Percentiles rank a stretch among this genome's conserved stretches.
These are phyloP conservation scores for Minunthozetes semirufus DNA, from an alignment of 2,888 invertebrate genomes.

Conservation along the genomic window DNA sequence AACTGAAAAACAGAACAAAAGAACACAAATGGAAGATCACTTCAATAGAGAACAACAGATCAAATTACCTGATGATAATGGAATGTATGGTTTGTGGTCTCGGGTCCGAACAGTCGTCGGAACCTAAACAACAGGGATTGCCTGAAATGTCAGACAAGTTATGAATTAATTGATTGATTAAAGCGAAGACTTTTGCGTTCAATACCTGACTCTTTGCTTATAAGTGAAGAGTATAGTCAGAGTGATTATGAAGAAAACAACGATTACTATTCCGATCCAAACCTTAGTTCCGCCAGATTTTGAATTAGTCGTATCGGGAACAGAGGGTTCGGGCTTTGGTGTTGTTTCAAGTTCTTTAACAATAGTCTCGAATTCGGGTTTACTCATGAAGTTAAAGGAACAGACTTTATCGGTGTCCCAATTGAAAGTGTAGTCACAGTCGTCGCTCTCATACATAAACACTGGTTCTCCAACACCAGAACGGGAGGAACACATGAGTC, in stretches of 20 bases:
- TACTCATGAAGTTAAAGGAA: not conserved
- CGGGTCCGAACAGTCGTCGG: constrained; percentile 2
- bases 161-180: not conserved
- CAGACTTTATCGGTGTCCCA: constrained; percentile 41
- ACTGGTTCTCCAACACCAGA: constrained; percentile 38
- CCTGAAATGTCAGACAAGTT: not conserved
- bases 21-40: not conserved
- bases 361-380: not conserved
- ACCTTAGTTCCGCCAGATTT: not conserved
- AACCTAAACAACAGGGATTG: not conserved
- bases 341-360: not conserved
- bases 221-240: not conserved
- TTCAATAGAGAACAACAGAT: not conserved
- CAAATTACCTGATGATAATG: constrained; percentile 8
- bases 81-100: constrained; percentile 9
- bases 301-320: not conserved
- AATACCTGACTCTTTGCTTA: constrained; percentile 18
- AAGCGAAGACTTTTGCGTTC: not conserved
- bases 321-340: not conserved
- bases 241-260: not conserved
- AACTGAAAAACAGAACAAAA: not conserved
- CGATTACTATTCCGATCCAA: constrained; percentile 13
- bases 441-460: constrained; percentile 41
- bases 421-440: constrained; percentile 42
- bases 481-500: constrained; percentile 38